These are phyloP conservation scores for Leucoma salicis DNA, from an alignment of 2,888 invertebrate species.

Conservation along the genomic window DNA sequence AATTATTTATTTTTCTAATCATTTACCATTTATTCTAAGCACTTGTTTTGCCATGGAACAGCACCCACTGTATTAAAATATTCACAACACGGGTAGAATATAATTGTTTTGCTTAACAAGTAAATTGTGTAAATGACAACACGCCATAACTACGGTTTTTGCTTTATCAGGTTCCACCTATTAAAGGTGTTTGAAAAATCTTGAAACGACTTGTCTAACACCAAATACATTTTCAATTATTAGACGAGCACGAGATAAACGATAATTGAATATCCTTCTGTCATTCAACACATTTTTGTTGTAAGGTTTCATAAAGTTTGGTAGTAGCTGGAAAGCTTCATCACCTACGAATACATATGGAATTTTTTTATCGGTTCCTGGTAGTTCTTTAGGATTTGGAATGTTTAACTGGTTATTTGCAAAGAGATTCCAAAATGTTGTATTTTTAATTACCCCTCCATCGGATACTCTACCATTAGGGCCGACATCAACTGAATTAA, in stretches of 20 bases:
- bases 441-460: conserved; percentile 4
- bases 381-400: conserved; percentile 6
- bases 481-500: background rate
- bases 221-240: conserved; percentile 19
- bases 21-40: no score
- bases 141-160: background rate
- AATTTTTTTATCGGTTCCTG: background rate
- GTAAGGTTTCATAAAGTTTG: background rate
- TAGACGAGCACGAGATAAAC: conserved; percentile 17
- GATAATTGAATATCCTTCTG: conserved; percentile 17
- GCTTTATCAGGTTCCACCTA: background rate
- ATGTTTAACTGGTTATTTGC: conserved; percentile 4
- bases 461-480: conserved; percentile 3
- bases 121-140: background rate
- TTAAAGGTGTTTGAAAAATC: conserved; percentile 9
- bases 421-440: background rate
- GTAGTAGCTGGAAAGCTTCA: conserved; percentile 13
- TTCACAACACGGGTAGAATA: background rate
- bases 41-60: background rate
- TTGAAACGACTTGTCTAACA: conserved; percentile 13
- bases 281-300: conserved; percentile 10
- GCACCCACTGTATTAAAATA: background rate
- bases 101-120: background rate
- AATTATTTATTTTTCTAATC: no score
- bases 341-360: conserved; percentile 14